A percentile compares a stretch with the other conserved stretches of the same genome.
Evolutionary conservation across 2,888 invertebrate species (phyloP).

Genomic region (Himalopsyche japonica): DNA sequence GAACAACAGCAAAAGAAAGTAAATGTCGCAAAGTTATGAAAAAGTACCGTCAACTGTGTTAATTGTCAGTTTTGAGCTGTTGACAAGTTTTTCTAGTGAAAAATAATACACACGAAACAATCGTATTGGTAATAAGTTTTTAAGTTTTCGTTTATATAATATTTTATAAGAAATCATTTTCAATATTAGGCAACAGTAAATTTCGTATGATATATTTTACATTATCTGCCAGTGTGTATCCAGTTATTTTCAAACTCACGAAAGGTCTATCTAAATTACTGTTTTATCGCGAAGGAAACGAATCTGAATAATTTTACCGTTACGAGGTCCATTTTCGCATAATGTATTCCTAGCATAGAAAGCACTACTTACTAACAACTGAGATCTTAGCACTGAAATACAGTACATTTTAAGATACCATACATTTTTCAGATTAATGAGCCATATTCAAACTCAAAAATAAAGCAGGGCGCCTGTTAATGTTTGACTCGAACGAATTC

Average conservation of each 20-base stretch:
- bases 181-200: no score
- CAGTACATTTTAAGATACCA: not conserved
- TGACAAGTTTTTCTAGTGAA: no score
- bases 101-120: no score
- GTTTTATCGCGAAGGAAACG: conserved; percentile 34
- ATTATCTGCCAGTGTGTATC: not conserved
- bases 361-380: conserved; percentile 22
- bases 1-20: no score
- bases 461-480: not conserved
- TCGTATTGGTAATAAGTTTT: no score
- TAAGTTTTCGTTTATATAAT: no score
- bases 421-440: not conserved
- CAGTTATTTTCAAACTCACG: not conserved
- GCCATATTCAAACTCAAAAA: not conserved
- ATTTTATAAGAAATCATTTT: no score
- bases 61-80: no score
- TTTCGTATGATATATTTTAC: no score
- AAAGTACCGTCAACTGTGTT: no score
- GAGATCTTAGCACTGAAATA: not conserved
- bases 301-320: conserved; percentile 39
- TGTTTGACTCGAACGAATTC: not conserved
- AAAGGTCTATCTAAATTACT: conserved; percentile 33
- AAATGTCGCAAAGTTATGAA: no score
- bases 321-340: conserved; percentile 35
- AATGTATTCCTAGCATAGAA: conserved; percentile 34